Base-by-base conservation (phyloP, 2,888 invertebrate species). In the Aporophyla lueneburgensis region DNA sequence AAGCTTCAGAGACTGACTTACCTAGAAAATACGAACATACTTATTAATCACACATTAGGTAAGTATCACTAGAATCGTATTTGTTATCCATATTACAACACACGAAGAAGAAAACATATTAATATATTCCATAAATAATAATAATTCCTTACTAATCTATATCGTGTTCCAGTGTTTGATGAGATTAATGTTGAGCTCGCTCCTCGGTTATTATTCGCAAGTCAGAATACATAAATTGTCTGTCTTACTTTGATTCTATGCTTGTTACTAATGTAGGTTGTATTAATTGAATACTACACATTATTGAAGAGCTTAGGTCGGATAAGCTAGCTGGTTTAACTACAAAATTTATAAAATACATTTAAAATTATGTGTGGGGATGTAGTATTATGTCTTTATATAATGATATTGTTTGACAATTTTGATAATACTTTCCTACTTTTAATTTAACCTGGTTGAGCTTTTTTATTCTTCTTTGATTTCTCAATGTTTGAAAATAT, bases 151-250 rank as follows among this genome's bases (percentile, higher is more conserved):
- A 63, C 71, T 82, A 76, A 85, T 78, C 78, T 49, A 59, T 73
- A 78, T 71, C 43, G 24, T 70, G 71, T 87, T 74, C 46, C 54
- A 63, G n/a, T 56, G 77, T 85, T 68, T 51, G 62, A 72, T 76
- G 71, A 66, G 58, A 83, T 74, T 74, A 78, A 63, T 70, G 43
- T 68, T 73, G 61, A 71, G 59, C 58, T 71, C 10, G n/a, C 24
- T 62, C 21, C 49, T 10, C 2, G 24, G 65, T 69, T 74, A 85
- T 75, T 81, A 76, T 81, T 71, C 43, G 33, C 43, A 10, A 81
- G 33, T 81, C 58, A 76, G 69, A 67, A 74, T 85, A 81, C 66
- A 85, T 81, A 61, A 81, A 81, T 85, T 81, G 19, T 74, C 49
- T 68, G 33, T 74, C 56, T 81, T 58, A 69, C 56, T 69, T 80